phyloP scores from a whole-genome alignment of 1,140 invertebrate species.

The Drosophila ohnishii region DNA sequence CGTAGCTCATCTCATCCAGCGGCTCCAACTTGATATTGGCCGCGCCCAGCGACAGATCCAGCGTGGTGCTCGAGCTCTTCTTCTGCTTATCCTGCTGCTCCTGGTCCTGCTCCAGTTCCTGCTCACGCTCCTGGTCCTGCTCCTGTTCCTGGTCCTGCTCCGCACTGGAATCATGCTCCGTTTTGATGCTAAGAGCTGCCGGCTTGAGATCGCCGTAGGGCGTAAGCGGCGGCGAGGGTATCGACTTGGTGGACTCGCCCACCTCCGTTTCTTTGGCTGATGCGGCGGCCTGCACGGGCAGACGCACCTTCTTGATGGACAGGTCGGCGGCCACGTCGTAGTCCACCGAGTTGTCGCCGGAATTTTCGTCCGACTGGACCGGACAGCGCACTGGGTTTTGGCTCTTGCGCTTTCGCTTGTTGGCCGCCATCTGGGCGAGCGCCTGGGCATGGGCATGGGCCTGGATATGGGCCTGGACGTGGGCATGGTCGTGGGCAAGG shows the following conservation, averaged over 20 bases:
- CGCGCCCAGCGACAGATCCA: slow-evolving; percentile 50
- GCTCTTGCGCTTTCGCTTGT: slow-evolving; percentile 93
- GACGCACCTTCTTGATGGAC: slow-evolving; percentile 78
- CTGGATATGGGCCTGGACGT: slow-evolving; percentile 83
- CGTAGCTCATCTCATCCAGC: slow-evolving; percentile 59
- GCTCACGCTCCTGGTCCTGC: neutral
- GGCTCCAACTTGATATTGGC: slow-evolving; percentile 72
- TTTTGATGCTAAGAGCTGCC: slow-evolving; percentile 38
- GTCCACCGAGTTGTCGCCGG: slow-evolving; percentile 83
- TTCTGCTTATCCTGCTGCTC: neutral
- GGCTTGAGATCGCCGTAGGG: slow-evolving; percentile 51
- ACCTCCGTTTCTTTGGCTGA: slow-evolving; percentile 63
- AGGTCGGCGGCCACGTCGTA: slow-evolving; percentile 84
- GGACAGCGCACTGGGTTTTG: slow-evolving; percentile 94
- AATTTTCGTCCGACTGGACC: slow-evolving; percentile 84
- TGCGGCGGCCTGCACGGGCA: slow-evolving; percentile 10
- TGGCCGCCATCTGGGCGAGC: slow-evolving; percentile 71
- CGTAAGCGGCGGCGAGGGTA: slow-evolving; percentile 80
- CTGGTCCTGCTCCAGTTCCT: neutral
- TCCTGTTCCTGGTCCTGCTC: slow-evolving; percentile 8
- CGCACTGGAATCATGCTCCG: slow-evolving; percentile 37
- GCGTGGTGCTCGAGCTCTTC: slow-evolving; percentile 15
- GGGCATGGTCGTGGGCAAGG: slow-evolving; percentile 85
- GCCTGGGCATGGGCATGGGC: slow-evolving; percentile 82
- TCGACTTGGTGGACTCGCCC: slow-evolving; percentile 75